These are phyloP conservation scores for Coregonus sp. DNA, from an alignment of 2,797 vertebrate species.

Conservation along the genomic window DNA sequence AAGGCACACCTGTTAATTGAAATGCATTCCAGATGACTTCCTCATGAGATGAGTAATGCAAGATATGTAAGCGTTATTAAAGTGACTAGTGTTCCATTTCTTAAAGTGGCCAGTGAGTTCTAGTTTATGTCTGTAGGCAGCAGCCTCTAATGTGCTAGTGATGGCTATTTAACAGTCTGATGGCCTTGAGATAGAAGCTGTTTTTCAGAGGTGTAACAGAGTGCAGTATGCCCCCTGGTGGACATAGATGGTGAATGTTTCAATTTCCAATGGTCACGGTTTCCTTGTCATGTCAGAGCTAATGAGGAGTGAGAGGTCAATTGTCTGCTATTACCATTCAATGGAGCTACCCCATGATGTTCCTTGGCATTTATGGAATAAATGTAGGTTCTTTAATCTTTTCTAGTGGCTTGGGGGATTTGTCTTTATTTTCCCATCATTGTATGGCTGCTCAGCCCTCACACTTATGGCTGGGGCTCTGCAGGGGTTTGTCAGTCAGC, in stretches of 20 bases:
- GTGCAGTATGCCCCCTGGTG: slow-evolving; percentile 62
- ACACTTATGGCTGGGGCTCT: slow-evolving; percentile 25
- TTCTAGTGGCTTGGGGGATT: slow-evolving; percentile 17
- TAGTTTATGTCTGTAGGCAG: no score
- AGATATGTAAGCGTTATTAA: no score
- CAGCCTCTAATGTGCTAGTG: no score
- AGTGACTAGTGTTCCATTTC: no score
- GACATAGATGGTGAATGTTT: slow-evolving; percentile 44
- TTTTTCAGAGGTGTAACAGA: slow-evolving; percentile 12
- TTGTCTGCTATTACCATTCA: slow-evolving; percentile 30
- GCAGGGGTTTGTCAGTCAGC: slow-evolving; percentile 41
- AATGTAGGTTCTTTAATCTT: slow-evolving; percentile 24
- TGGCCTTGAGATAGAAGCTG: no score
- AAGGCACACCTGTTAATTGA: no score
- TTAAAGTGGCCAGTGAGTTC: no score
- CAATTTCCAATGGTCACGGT: neutral
- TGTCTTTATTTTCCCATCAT: slow-evolving; percentile 24
- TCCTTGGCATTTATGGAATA: slow-evolving; percentile 19
- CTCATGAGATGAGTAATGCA: no score
- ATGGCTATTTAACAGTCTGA: no score
- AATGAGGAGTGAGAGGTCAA: slow-evolving; percentile 15
- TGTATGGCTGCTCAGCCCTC: slow-evolving; percentile 24
- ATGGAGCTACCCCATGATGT: slow-evolving; percentile 32
- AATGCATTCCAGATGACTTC: no score
- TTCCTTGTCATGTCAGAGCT: neutral